These are phyloP conservation scores for Leguminivora glycinivorella DNA, from an alignment of 1,140 invertebrate species.

Conservation along the genomic window DNA sequence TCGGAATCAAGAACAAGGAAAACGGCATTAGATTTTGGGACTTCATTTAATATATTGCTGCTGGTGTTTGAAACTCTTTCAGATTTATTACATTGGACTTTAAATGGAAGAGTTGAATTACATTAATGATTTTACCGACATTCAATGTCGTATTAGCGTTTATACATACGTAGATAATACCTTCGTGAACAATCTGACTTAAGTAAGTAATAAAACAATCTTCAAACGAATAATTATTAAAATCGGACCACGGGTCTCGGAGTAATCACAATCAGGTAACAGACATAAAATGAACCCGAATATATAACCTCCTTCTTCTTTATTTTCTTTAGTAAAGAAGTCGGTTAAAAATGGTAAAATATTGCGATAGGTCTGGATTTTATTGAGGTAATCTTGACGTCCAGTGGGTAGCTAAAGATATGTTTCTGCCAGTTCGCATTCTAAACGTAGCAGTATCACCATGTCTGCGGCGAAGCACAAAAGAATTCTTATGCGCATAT, in stretches of 20 bases:
- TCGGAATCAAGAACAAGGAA: slow-evolving; percentile 29
- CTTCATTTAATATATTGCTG: slow-evolving; percentile 29
- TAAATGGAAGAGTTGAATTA: slow-evolving; percentile 20
- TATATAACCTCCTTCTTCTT: no score
- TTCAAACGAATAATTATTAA: no score
- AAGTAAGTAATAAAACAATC: no score
- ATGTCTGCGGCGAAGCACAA: slow-evolving; percentile 48
- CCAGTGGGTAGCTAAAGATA: slow-evolving; percentile 25
- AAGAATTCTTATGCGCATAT: slow-evolving; percentile 47
- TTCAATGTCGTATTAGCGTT: not conserved
- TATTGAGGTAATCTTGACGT: slow-evolving; percentile 16
- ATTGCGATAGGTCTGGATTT: slow-evolving; percentile 5
- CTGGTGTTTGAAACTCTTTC: slow-evolving; percentile 20
- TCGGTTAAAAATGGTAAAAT: not conserved
- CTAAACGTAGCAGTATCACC: slow-evolving; percentile 50
- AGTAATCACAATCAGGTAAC: no score
- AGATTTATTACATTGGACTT: slow-evolving; percentile 27
- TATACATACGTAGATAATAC: no score
- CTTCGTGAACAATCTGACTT: no score
- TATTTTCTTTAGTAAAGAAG: no score
- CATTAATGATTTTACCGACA: not conserved
- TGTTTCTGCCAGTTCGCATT: slow-evolving; percentile 41
- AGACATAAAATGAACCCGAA: no score
- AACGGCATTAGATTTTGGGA: slow-evolving; percentile 25
- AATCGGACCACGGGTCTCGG: no score